phyloP scores from a whole-genome alignment of 2,797 vertebrate species.

The Chlorospingus semifuscus region DNA sequence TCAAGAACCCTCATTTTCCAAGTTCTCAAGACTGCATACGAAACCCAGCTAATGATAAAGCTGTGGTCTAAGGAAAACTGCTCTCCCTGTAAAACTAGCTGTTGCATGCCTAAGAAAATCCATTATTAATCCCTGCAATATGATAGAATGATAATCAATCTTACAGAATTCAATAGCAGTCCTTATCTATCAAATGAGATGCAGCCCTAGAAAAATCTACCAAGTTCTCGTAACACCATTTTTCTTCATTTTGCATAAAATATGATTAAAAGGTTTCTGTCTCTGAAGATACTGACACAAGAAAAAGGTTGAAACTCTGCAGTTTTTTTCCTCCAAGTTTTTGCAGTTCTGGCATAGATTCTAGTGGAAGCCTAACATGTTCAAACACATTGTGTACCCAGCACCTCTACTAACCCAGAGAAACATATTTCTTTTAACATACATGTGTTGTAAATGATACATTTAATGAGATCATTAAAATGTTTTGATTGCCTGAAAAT shows the following conservation, averaged over 20 bases:
- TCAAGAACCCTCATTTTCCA: not conserved
- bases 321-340: not conserved
- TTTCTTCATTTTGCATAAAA: conserved; percentile 13
- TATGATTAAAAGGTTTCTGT: not conserved
- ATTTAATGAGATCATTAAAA: conserved; percentile 24
- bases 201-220: not conserved
- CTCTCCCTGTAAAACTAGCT: not conserved
- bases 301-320: not conserved
- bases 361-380: not conserved
- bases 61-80: not conserved
- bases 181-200: not conserved
- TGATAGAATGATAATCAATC: not conserved
- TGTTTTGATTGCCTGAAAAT: conserved; percentile 57
- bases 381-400: conserved; percentile 16
- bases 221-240: not conserved
- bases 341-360: conserved; percentile 25
- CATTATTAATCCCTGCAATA: not conserved
- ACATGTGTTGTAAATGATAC: not conserved
- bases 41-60: not conserved
- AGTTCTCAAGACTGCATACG: not conserved
- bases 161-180: not conserved
- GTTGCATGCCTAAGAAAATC: not conserved
- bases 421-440: conserved; percentile 17
- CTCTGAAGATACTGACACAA: not conserved
- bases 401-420: not conserved